Evolutionary conservation across 37 sponge, comb jelly and placozoan species (phyloP).

Genomic region (Chondrosia reniformis): DNA sequence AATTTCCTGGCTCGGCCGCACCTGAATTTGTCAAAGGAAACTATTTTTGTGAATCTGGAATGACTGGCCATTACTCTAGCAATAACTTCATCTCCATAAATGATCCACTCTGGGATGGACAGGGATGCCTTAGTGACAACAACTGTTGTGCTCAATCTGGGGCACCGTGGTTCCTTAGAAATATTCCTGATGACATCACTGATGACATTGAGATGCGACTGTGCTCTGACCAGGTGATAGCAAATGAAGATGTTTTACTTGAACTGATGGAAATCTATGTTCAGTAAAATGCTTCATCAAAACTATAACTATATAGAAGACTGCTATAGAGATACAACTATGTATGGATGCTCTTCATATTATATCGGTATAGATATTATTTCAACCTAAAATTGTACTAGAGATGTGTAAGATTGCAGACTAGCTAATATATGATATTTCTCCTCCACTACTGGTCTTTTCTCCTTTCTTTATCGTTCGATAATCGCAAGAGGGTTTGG

Average conservation of each 20-base stretch:
- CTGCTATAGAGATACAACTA: too few relatives aligned
- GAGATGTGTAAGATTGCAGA: too few relatives aligned
- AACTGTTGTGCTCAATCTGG: neutral
- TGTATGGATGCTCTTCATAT: too few relatives aligned
- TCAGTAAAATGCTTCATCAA: too few relatives aligned
- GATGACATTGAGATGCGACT: neutral
- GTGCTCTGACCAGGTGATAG: neutral
- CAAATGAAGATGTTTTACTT: neutral
- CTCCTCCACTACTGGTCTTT: too few relatives aligned
- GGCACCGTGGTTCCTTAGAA: neutral
- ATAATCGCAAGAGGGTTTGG: too few relatives aligned
- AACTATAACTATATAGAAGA: too few relatives aligned
- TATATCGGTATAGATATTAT: too few relatives aligned
- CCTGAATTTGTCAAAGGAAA: neutral
- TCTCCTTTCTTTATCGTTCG: too few relatives aligned
- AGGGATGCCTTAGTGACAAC: neutral
- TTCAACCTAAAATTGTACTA: too few relatives aligned
- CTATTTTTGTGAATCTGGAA: conserved; percentile 1
- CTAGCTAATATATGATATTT: too few relatives aligned
- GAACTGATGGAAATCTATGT: neutral
- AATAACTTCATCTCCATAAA: neutral
- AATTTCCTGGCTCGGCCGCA: neutral
- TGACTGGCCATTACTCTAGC: neutral
- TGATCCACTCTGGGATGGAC: neutral
- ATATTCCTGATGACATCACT: neutral